Evolutionary conservation across 1,140 invertebrate genomes (phyloP).

Genomic region (Neodiprion pinetum): DNA sequence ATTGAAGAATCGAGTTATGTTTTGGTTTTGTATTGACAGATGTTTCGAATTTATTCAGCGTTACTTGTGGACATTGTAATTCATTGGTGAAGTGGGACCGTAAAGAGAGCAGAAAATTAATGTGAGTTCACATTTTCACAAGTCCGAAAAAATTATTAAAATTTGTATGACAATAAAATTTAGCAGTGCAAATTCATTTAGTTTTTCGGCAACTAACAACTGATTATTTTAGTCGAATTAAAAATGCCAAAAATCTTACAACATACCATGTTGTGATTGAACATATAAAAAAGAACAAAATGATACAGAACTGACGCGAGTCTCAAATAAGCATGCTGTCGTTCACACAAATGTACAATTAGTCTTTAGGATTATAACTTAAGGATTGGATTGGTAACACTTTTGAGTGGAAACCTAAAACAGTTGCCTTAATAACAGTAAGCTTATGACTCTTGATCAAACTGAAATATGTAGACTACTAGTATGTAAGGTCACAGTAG

Average conservation of each 20-base stretch:
- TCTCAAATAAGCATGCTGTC: conserved; percentile 1
- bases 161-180: no score
- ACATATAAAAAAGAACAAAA: not conserved
- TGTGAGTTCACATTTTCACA: not conserved
- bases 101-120: not conserved
- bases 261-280: not conserved
- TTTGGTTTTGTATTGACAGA: not conserved
- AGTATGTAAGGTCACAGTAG: not conserved
- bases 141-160: no score
- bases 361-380: not conserved
- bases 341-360: conserved; percentile 4
- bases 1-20: not conserved
- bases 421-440: conserved; percentile 7
- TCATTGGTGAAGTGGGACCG: not conserved
- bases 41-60: not conserved
- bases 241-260: no score
- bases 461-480: not conserved
- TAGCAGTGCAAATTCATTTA: no score
- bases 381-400: conserved; percentile 2
- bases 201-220: no score
- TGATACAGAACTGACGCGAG: not conserved
- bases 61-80: not conserved
- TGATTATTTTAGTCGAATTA: no score
- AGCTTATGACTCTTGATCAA: conserved; percentile 3
- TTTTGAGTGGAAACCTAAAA: not conserved